Evolutionary conservation across 2,888 invertebrate species (phyloP).

Genomic region (Perithous albicinctus): DNA sequence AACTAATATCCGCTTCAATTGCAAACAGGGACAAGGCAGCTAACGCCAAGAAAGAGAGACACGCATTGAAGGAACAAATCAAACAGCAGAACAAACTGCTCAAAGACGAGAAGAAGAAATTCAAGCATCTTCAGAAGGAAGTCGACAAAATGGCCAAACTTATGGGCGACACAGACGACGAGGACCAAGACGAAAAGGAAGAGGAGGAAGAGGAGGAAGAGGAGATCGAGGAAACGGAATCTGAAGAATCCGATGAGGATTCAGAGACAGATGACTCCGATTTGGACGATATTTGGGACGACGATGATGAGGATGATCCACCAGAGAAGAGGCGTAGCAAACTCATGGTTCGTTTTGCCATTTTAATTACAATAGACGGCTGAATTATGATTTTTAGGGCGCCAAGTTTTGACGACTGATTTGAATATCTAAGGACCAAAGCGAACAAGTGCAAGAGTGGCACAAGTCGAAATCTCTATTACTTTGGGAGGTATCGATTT

Average conservation of each 20-base stretch:
- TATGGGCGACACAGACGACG: conserved; percentile 92
- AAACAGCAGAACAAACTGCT: conserved; percentile 92
- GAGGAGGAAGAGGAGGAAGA: conserved; percentile 86
- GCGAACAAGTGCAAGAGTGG: too few relatives aligned
- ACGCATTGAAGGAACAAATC: conserved; percentile 91
- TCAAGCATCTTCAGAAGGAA: conserved; percentile 93
- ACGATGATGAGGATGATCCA: conserved; percentile 89
- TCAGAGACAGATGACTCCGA: conserved; percentile 85
- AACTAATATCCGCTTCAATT: conserved; percentile 30
- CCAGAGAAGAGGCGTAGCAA: conserved; percentile 79
- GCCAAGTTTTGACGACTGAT: too few relatives aligned
- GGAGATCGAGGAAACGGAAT: conserved; percentile 84
- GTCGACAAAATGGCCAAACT: conserved; percentile 96
- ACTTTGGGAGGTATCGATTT: too few relatives aligned
- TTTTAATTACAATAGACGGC: too few relatives aligned
- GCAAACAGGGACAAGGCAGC: conserved; percentile 87
- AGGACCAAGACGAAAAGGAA: conserved; percentile 89
- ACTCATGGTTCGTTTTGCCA: conserved; percentile 77
- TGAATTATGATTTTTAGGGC: too few relatives aligned
- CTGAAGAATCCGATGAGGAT: conserved; percentile 81
- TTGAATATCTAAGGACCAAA: too few relatives aligned
- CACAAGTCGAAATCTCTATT: too few relatives aligned
- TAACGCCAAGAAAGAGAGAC: conserved; percentile 92
- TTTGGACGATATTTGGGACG: conserved; percentile 87
- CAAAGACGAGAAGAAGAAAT: conserved; percentile 93